A percentile compares a stretch with the other conserved stretches of the same genome.
phyloP scores from a whole-genome alignment of 2,797 vertebrate genomes.

The Enteromius afrohamiltoni region DNA sequence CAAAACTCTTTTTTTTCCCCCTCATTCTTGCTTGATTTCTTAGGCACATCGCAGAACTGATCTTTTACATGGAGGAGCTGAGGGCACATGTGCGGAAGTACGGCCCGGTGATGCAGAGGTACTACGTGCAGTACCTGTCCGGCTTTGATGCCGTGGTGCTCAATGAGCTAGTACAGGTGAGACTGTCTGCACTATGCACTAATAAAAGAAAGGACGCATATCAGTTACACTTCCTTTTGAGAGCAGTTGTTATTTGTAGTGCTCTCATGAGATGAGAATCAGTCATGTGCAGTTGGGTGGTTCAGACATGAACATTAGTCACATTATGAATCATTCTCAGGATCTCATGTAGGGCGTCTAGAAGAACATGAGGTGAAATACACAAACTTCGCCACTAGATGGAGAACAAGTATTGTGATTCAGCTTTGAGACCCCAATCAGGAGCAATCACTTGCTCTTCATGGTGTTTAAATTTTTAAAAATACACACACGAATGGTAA shows the following conservation, averaged over 20 bases:
- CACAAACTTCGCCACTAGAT: conserved; percentile 72
- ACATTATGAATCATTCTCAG: conserved; percentile 24
- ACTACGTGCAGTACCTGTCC: conserved; percentile 97
- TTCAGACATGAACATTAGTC: conserved; percentile 22
- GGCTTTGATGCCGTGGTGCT: conserved; percentile 97
- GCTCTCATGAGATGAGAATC: conserved; percentile 1
- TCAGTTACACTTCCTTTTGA: conserved; percentile 7
- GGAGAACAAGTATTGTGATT: conserved; percentile 65
- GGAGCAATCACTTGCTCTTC: not conserved
- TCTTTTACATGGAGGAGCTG: conserved; percentile 99
- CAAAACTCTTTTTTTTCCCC: not conserved
- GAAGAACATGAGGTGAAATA: not conserved
- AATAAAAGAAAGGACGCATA: not conserved
- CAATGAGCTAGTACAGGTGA: conserved; percentile 97
- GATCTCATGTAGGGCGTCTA: not conserved
- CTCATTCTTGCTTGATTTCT: not conserved
- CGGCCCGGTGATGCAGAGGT: conserved; percentile 96
- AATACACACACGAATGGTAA: not conserved
- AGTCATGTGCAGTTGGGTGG: conserved; percentile 14
- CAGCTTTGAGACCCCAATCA: not conserved
- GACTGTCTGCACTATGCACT: not conserved
- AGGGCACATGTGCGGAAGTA: conserved; percentile 95
- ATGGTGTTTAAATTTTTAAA: not conserved
- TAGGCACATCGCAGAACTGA: conserved; percentile 96
- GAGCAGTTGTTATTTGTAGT: conserved; percentile 24